Evolutionary conservation across 1,140 invertebrate species (phyloP), one percentile per base, ranked within the genome.

Genomic region (Aphidius ervi): DNA sequence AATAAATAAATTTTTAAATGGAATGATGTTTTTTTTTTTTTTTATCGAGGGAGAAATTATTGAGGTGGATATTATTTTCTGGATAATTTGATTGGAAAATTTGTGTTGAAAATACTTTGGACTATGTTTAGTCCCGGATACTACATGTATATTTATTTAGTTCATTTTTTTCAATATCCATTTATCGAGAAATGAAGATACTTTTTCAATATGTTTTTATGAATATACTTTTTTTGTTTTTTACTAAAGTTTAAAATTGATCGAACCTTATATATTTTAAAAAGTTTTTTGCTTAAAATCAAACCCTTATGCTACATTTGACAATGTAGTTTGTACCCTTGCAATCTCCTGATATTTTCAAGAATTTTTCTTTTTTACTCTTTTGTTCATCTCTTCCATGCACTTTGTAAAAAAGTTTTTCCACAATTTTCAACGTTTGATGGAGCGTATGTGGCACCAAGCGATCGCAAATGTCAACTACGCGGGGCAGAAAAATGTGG

Each of bases 351-450:
- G 23, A 31, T 31, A 47, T 42, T 37, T n/a, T 45, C 16, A 47
- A 57, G 48, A 62, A 31, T 31, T 3, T 31, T 3, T 31, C 0
- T 57, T 57, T 57, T 54, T 40, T 41, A 54, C 39, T 37, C 39
- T n/a, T n/a, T 42, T 37, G 5, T 40, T 39, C 39, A 5, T 40
- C n/a, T 9, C 7, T 9, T 6, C 46, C 40, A 55, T 52, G 40
- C 0, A 9, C 16, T 16, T 8, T 39, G 42, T 31, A 31, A 59
- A 54, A 64, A 64, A 56, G 41, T 46, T 64, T 64, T 58, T 49
- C 48, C 46, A 64, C 59, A 58, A 64, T 64, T 64, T 64, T 59
- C 63, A 61, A 64, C 61, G 61, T 61, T 61, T 55, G 23, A 46
- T 55, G 50, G 52, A 43, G 46, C 46, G 49, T 56, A 47, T 49